Conservation (phyloP, 2,888 invertebrate species). For the Synanthedon formicaeformis region DNA sequence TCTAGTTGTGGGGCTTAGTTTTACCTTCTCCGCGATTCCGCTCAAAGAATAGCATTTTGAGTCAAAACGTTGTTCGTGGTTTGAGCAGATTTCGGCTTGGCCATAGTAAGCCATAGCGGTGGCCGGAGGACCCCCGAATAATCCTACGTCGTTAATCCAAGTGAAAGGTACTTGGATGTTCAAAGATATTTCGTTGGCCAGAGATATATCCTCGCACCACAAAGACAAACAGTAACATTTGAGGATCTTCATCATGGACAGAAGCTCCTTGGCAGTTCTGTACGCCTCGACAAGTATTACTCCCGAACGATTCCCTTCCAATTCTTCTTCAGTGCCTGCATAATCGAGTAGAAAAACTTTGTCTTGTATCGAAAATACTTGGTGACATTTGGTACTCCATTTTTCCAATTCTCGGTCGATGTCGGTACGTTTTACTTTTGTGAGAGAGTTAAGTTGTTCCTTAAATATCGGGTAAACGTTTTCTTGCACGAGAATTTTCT, state of each 20-base stretch:
- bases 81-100: too few relatives aligned
- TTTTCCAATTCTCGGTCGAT: background rate
- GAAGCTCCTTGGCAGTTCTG: constrained; percentile 36
- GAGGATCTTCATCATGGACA: constrained; percentile 18
- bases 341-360: background rate
- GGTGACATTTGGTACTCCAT: background rate
- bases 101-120: too few relatives aligned
- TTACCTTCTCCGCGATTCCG: too few relatives aligned
- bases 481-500: constrained; percentile 35
- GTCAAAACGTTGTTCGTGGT: too few relatives aligned
- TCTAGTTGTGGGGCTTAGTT: too few relatives aligned
- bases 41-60: too few relatives aligned
- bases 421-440: background rate
- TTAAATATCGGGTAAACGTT: constrained; percentile 26
- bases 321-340: constrained; percentile 1
- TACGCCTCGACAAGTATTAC: constrained; percentile 27
- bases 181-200: constrained; percentile 32
- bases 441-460: background rate
- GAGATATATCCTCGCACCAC: constrained; percentile 32
- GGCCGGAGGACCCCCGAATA: background rate
- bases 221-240: constrained; percentile 23
- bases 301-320: background rate
- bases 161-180: background rate
- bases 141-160: background rate
- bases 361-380: background rate